A percentile compares a stretch with the other conserved stretches of the same genome.
Evolutionary conservation across 1,140 invertebrate genomes (phyloP).

Genomic region (Drosophila insularis): DNA sequence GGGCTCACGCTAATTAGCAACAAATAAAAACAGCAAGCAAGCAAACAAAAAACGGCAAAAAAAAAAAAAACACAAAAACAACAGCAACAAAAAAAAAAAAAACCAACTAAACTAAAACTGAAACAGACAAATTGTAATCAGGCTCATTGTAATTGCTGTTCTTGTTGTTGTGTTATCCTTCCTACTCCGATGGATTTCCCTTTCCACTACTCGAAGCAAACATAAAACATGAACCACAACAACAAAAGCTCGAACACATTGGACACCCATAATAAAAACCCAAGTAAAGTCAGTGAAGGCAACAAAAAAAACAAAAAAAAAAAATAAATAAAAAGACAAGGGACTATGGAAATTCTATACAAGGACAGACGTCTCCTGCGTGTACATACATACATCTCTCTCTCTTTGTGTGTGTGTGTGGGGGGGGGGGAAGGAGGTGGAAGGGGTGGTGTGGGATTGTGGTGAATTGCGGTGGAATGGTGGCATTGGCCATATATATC

Average conservation of each 20-base stretch:
- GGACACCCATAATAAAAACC: slow-evolving; percentile 19
- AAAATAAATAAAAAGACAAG: neutral
- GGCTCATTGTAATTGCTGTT: slow-evolving; percentile 23
- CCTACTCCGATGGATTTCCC: neutral
- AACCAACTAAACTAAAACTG: slow-evolving; percentile 30
- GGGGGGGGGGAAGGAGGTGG: neutral
- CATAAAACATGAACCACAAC: slow-evolving; percentile 39
- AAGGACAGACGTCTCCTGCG: slow-evolving; percentile 9
- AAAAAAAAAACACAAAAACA: neutral
- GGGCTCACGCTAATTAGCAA: slow-evolving; percentile 13
- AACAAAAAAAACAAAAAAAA: neutral
- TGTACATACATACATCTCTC: neutral
- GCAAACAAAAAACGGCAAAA: slow-evolving; percentile 29
- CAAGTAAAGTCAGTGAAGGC: slow-evolving; percentile 16
- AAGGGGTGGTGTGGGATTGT: neutral
- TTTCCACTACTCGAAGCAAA: slow-evolving; percentile 1
- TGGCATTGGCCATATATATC: slow-evolving; percentile 21
- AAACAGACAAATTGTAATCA: slow-evolving; percentile 55
- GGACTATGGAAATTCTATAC: slow-evolving; percentile 23
- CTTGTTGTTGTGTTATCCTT: slow-evolving; percentile 13
- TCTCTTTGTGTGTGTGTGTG: neutral
- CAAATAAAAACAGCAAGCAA: slow-evolving; percentile 9
- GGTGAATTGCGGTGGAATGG: neutral
- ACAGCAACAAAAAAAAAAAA: slow-evolving; percentile 9
- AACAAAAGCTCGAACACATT: slow-evolving; percentile 24